These are phyloP conservation scores for Pteruthius melanotis DNA, from an alignment of 2,113 vertebrate species.

Conservation along the genomic window DNA sequence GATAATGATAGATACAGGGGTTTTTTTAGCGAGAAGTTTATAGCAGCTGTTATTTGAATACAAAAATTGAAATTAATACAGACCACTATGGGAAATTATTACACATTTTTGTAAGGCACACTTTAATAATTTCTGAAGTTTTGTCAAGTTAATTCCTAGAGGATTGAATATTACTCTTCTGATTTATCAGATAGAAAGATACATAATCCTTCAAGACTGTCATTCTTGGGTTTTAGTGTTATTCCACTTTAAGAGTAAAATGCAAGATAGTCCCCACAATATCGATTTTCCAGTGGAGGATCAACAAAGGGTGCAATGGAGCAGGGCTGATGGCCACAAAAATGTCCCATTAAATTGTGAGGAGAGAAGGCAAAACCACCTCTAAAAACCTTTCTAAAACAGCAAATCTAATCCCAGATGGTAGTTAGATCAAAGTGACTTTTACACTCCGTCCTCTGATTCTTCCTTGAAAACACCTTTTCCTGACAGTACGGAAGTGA, in stretches of 20 bases:
- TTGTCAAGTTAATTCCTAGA: neutral
- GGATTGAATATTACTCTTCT: neutral
- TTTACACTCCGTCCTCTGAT: neutral
- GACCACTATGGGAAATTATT: neutral
- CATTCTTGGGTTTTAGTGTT: neutral
- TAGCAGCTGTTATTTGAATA: neutral
- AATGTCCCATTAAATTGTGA: neutral
- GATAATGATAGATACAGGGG: fast-evolving
- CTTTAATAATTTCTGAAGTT: neutral
- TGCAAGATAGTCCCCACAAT: neutral
- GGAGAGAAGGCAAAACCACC: neutral
- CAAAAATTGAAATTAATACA: neutral
- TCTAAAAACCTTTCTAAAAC: neutral
- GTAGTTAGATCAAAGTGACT: neutral
- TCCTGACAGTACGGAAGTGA: neutral
- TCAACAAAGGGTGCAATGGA: neutral
- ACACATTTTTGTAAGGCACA: neutral
- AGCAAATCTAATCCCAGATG: neutral
- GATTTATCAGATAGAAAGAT: neutral
- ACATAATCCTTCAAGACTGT: neutral
- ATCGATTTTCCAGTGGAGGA: neutral
- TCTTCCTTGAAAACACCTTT: neutral
- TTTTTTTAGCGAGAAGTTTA: neutral
- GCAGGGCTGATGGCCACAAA: neutral
- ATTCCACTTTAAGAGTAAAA: neutral